Conservation (phyloP, 2,797 vertebrate genomes). For the Sphaeramia orbicularis region DNA sequence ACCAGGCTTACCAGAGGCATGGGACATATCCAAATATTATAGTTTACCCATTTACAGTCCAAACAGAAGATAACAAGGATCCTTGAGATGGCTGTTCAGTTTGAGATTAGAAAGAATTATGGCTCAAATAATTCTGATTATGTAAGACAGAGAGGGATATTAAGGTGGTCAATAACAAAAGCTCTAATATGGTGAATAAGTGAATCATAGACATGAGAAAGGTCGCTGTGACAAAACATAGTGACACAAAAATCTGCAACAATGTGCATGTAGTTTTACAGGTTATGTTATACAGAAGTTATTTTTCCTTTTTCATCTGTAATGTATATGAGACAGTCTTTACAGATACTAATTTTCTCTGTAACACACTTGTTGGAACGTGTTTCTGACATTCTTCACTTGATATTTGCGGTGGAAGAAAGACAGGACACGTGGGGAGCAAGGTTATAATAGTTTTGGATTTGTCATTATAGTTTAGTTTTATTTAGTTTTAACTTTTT, state of each 20-base stretch:
- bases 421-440: no score
- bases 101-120: constrained; percentile 54
- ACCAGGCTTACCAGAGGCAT: constrained; percentile 25
- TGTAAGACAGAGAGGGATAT: no score
- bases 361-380: no score
- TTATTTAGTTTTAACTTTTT: no score
- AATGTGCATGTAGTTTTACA: not conserved
- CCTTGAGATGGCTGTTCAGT: constrained; percentile 16
- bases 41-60: constrained; percentile 33
- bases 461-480: no score
- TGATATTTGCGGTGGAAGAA: no score
- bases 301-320: no score
- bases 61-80: constrained; percentile 50
- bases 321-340: not conserved
- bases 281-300: no score
- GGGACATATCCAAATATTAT: constrained; percentile 40
- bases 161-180: constrained; percentile 25
- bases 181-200: constrained; percentile 12
- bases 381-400: no score
- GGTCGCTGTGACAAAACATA: not conserved
- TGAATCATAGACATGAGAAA: not conserved
- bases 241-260: not conserved
- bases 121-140: no score
- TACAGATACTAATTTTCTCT: no score
- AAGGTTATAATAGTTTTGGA: no score